Percentiles rank a stretch among this genome's conserved stretches.
Conservation (phyloP, 37 sponge, comb jelly and placozoan genomes). For the Haliclona indistincta region DNA sequence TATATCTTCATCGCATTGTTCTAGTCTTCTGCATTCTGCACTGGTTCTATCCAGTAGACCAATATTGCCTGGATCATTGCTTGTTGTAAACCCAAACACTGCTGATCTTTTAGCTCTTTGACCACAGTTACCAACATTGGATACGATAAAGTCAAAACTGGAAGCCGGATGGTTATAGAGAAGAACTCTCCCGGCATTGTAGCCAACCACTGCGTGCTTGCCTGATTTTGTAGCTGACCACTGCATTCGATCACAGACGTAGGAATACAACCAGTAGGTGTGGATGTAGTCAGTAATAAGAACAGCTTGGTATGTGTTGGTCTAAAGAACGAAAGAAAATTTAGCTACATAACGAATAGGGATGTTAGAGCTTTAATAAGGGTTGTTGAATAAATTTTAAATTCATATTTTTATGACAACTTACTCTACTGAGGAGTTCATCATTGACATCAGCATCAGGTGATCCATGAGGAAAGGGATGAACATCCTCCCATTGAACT, state of each 20-base stretch:
- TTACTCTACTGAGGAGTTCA: no score
- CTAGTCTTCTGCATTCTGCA: not conserved
- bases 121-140: not conserved
- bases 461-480: conserved; percentile 11
- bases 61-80: no score
- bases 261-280: conserved; percentile 45
- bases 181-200: not conserved
- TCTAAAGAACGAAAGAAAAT: conserved; percentile 1
- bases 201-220: conserved; percentile 14
- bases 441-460: no score
- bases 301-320: conserved; percentile 52
- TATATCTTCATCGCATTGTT: no score
- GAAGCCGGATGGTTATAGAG: conserved; percentile 4
- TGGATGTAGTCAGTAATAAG: conserved; percentile 42
- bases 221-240: conserved; percentile 13
- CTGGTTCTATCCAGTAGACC: no score
- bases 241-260: conserved; percentile 27
- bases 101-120: not conserved
- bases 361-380: no score
- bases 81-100: not conserved
- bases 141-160: not conserved
- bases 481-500: conserved; percentile 15
- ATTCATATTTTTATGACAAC: no score
- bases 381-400: no score
- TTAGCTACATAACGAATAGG: no score